A percentile compares a stretch with the other conserved stretches of the same genome.
Evolutionary conservation across 2,797 vertebrate genomes (phyloP).

Genomic region (Rhynchonycteris naso): DNA sequence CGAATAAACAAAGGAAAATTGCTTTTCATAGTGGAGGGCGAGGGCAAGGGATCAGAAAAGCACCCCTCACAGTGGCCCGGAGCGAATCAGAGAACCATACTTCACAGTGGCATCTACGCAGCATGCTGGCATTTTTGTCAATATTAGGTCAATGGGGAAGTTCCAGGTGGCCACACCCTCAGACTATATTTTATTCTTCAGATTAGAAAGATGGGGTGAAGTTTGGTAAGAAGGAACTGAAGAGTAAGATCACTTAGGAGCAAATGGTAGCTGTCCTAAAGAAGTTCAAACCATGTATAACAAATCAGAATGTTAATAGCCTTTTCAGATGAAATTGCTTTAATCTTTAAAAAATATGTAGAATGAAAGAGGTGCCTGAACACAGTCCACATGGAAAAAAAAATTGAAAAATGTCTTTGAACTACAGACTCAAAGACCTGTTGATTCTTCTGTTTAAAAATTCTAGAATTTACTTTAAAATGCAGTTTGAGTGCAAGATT

Average conservation of each 20-base stretch:
- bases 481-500: constrained; percentile 28
- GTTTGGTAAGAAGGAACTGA: not conserved
- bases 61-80: too few species aligned
- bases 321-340: constrained; percentile 54
- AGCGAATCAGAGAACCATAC: too few species aligned
- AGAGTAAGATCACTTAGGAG: not conserved
- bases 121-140: not conserved
- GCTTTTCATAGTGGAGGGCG: too few species aligned
- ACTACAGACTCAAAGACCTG: not conserved
- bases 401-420: constrained; percentile 58
- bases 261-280: constrained; percentile 30
- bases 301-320: constrained; percentile 24
- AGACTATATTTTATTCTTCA: not conserved
- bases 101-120: too few species aligned
- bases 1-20: too few species aligned
- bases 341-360: constrained; percentile 54
- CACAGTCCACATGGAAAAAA: not conserved
- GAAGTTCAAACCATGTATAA: constrained; percentile 49
- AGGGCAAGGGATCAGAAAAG: too few species aligned
- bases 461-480: constrained; percentile 51
- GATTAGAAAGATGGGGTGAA: not conserved
- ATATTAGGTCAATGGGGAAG: not conserved
- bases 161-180: not conserved
- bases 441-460: constrained; percentile 45
- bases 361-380: not conserved